Conservation (phyloP, 2,113 vertebrate genomes). For the Rhinolophus ferrumequinum region DNA sequence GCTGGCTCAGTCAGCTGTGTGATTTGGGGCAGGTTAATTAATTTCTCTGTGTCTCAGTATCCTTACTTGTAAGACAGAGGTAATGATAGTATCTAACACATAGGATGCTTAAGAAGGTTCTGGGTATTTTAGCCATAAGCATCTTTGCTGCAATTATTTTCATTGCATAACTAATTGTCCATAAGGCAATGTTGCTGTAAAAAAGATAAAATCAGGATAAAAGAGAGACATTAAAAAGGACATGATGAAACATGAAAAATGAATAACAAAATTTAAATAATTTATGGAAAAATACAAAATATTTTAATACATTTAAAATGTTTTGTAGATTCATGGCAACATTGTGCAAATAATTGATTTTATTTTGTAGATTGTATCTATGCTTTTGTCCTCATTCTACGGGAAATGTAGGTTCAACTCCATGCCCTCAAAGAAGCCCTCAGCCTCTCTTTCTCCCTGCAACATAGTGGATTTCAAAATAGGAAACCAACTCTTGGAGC, state of each 20-base stretch:
- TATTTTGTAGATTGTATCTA: not conserved
- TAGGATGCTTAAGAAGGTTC: not conserved
- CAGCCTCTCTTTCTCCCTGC: not conserved
- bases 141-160: not conserved
- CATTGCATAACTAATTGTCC: not conserved
- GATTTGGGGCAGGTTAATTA: not conserved
- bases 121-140: not conserved
- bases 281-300: not conserved
- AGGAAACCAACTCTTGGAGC: not conserved
- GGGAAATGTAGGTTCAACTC: not conserved
- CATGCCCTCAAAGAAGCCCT: not conserved
- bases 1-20: not conserved
- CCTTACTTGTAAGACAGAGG: not conserved
- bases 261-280: not conserved
- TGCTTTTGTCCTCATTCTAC: not conserved
- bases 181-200: not conserved
- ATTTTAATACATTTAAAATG: not conserved
- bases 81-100: not conserved
- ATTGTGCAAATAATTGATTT: not conserved
- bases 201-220: not conserved
- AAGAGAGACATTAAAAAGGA: not conserved
- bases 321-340: not conserved
- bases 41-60: not conserved
- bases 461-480: not conserved
- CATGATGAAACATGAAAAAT: not conserved